Evolutionary conservation across 2,797 vertebrate genomes (phyloP), one percentile per base, ranked within the genome.

Genomic region (Mastacembelus armatus): DNA sequence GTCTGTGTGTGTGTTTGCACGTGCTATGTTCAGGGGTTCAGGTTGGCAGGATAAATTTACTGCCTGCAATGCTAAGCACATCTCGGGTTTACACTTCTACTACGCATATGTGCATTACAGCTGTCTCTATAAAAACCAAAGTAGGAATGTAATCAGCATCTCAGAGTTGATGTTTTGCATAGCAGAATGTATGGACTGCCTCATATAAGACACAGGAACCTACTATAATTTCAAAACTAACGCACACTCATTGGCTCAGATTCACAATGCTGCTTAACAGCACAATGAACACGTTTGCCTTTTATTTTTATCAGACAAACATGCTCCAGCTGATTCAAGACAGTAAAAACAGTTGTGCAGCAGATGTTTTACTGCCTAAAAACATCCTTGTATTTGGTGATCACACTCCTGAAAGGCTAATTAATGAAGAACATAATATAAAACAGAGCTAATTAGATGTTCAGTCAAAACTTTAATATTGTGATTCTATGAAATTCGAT

Each of bases 61-160:
- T 71, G 65, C 74, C 77, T 88, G 85, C 81, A 55, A 45, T 61
- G 71, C 63, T 74, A 73, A 82, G 89, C 85, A 88, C 72, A 78
- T 90, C 85, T 81, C 50, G 43, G 60, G 38, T 12, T 45, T 60
- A 56, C 52, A 60, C 47, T 55, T 77, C 68, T 73, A 58, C 58
- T 15, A 54, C 62, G 66, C 22, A 76, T 85, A 77, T 85, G 81
- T 22, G 77, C 60, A 85, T 83, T 71, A 71, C n/a, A 70, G 55
- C 49, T 36, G 40, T 79, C 58, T 72, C 69, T 74, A 81, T 81
- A 78, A 73, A 80, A 79, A 71, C 66, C 51, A 64, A 55, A n/a
- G n/a, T n/a, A n/a, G 10, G n/a, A 35, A 44, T 24, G 72, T 58
- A 61, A 77, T 77, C 75, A 73, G 56, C 55, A 62, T 68, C 58